Evolutionary conservation across 2,888 invertebrate species (phyloP).

Genomic region (Lasius fuliginosus): DNA sequence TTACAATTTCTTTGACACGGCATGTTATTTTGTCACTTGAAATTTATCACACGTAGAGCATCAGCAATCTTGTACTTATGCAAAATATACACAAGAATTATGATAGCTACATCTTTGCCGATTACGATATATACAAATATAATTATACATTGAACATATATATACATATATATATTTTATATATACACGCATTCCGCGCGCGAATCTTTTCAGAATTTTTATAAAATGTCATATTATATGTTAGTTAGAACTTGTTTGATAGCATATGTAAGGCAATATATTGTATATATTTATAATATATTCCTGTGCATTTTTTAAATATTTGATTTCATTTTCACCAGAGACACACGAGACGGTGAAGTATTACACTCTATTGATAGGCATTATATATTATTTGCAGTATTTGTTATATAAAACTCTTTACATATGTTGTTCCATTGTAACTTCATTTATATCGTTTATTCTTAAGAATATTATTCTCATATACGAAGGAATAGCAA

Average conservation of each 20-base stretch:
- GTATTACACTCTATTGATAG: not conserved
- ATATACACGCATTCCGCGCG: slow-evolving; percentile 12
- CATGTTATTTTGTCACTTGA: not conserved
- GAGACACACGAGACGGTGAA: not conserved
- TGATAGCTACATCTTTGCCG: not conserved
- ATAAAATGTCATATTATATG: slow-evolving; percentile 20
- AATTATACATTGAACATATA: not conserved
- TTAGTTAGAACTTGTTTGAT: slow-evolving; percentile 42
- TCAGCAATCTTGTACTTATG: not conserved
- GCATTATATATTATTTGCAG: not conserved
- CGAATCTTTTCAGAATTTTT: slow-evolving; percentile 34
- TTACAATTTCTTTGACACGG: not conserved
- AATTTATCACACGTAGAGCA: not conserved
- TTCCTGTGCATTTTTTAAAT: slow-evolving; percentile 1
- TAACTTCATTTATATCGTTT: not conserved
- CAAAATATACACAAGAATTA: not conserved
- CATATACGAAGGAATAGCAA: not conserved
- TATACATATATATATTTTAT: slow-evolving; percentile 34
- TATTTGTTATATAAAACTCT: slow-evolving; percentile 18
- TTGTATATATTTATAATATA: not conserved
- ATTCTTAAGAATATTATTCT: slow-evolving; percentile 20
- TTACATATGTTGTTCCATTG: not conserved
- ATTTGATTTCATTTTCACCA: slow-evolving; percentile 10
- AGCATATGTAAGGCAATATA: slow-evolving; percentile 3
- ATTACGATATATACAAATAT: slow-evolving; percentile 33